These are phyloP conservation scores for Puma concolor DNA, from an alignment of 2,113 vertebrate genomes.

Conservation along the genomic window DNA sequence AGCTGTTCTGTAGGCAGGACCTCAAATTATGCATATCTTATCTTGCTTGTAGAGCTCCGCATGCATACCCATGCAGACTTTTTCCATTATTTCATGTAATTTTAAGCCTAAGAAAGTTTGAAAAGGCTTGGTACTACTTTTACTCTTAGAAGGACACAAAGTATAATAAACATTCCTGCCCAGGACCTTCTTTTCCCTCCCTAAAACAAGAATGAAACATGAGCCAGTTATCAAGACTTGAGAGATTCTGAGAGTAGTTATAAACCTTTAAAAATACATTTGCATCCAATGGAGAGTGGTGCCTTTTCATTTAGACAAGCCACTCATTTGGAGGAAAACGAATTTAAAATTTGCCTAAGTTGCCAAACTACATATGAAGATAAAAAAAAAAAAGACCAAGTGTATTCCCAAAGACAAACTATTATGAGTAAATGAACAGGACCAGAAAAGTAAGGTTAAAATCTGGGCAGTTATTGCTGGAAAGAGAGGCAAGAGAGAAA, in stretches of 20 bases:
- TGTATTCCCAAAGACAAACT: background rate
- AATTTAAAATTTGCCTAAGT: background rate
- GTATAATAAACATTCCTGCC: conserved; percentile 15
- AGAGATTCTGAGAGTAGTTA: background rate
- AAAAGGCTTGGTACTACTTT: background rate
- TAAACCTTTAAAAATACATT: conserved; percentile 52
- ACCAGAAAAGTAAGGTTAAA: background rate
- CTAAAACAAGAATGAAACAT: conserved; percentile 45
- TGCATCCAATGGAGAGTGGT: conserved; percentile 43
- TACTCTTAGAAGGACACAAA: conserved; percentile 11
- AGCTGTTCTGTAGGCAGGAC: background rate
- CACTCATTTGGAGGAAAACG: background rate
- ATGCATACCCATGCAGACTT: background rate
- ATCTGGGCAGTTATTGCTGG: background rate
- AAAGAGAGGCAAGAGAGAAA: background rate
- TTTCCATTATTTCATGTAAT: background rate
- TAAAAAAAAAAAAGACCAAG: conserved; percentile 10
- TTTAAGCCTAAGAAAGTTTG: conserved; percentile 3
- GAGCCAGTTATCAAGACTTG: background rate
- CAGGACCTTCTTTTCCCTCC: background rate
- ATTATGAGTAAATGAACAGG: background rate
- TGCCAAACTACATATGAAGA: background rate
- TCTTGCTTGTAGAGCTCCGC: background rate
- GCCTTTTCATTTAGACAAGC: conserved; percentile 29
- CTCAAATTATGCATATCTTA: background rate